Evolutionary conservation across 2,113 vertebrate genomes (phyloP), one percentile per base, ranked within the genome.

Genomic region (Paraplagusia blochii): DNA sequence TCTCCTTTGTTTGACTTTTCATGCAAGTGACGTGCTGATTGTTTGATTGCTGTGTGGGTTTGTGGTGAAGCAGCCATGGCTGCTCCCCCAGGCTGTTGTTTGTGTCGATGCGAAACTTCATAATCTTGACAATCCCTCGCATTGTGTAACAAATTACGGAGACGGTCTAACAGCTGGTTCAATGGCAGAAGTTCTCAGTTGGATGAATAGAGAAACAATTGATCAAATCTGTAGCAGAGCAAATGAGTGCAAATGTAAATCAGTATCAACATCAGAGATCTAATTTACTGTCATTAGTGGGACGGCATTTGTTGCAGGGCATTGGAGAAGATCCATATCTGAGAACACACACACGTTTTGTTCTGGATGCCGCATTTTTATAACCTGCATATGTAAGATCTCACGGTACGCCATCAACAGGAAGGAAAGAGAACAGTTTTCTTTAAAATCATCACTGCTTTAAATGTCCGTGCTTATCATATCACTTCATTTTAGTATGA

Each of bases 291-390:
- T 78, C 66, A 68, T 80, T 4, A 77, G 39, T 53, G 65, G 63
- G 69, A 10, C 63, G 9, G 51, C 19, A 53, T 68, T 5, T 63
- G 36, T 7, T 49, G 59, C 22, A 29, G 22, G 22, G 22, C 60
- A 53, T 70, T 47, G 44, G 59, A 66, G 55, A 18, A 51, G 66
- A 82, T 82, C 53, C 52, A 35, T 54, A 83, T 58, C 51, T 68
- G 34, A 47, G 11, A 63, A 39, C 18, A 36, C 8, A 51, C 22
- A 8, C 1, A 10, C 18, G 8, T 1, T 13, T 52, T 69, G 13
- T 59, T 33, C 48, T 47, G 34, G 50, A 38, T 64, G 42, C 65
- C 60, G 77, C 73, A 66, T 29, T 67, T 77, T 73, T 67, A 42
- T 47, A 11, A 35, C 18, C 38, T 57, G 12, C 49, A 33, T 40